Conservation (phyloP, 2,888 invertebrate genomes). For the Phengaris arion region DNA sequence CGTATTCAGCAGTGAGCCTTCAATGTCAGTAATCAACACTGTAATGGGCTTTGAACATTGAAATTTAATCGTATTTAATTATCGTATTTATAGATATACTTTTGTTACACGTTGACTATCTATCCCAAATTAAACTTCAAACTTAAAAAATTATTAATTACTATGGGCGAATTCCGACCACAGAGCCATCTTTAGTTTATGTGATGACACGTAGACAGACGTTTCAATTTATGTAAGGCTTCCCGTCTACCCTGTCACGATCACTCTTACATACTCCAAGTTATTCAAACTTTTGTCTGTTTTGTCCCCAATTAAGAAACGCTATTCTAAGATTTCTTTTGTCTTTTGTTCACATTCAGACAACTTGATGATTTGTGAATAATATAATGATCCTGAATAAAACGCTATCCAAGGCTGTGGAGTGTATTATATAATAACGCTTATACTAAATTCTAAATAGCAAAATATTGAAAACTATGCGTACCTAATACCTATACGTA, state of each 20-base stretch:
- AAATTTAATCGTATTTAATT: too few species aligned
- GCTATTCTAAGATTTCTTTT: conserved; percentile 22
- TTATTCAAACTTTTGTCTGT: conserved; percentile 17
- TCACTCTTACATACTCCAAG: not conserved
- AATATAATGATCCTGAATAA: conserved; percentile 8
- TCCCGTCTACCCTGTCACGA: not conserved
- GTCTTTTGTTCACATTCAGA: conserved; percentile 15
- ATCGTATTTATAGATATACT: too few species aligned
- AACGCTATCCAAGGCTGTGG: not conserved
- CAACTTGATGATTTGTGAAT: not conserved
- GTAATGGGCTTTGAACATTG: too few species aligned
- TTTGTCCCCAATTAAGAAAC: conserved; percentile 21
- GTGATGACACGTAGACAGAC: not conserved
- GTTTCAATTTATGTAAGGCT: not conserved
- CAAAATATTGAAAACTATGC: not conserved
- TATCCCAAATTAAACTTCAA: too few species aligned
- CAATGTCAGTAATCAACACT: too few species aligned
- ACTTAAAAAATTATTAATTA: too few species aligned
- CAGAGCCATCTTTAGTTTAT: too few species aligned
- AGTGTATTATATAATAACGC: not conserved
- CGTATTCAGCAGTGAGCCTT: too few species aligned
- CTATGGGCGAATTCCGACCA: too few species aligned
- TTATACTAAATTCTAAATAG: not conserved
- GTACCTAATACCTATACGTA: too few species aligned
- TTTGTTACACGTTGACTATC: too few species aligned